These are phyloP conservation scores for Invenusta paracnida DNA, from an alignment of 2,888 invertebrate species.

Conservation along the genomic window DNA sequence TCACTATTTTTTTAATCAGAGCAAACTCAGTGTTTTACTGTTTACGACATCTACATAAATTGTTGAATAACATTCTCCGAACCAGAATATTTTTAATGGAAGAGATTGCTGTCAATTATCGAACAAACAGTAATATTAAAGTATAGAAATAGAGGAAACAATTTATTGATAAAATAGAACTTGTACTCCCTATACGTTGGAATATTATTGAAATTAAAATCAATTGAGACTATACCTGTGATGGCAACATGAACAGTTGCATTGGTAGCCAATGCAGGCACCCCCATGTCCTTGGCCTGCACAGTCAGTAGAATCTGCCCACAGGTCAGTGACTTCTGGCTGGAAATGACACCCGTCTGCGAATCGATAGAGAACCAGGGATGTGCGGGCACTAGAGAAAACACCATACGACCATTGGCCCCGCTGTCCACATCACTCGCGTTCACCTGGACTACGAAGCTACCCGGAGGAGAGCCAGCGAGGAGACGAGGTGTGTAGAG, in stretches of 20 bases:
- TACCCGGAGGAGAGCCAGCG: neutral
- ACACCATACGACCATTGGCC: neutral
- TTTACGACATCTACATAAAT: no score
- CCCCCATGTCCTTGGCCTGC: neutral
- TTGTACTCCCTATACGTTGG: no score
- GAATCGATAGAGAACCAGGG: conserved; percentile 35
- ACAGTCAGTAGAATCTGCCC: neutral
- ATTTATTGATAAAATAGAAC: no score
- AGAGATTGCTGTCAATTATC: no score
- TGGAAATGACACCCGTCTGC: conserved; percentile 20
- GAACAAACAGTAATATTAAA: no score
- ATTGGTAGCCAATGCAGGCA: neutral
- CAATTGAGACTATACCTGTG: no score
- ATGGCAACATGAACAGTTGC: conserved; percentile 31
- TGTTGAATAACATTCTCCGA: no score
- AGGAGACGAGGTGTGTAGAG: neutral
- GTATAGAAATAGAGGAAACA: no score
- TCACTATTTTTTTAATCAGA: no score
- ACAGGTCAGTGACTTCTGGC: neutral
- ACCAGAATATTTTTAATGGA: no score
- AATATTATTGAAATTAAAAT: no score
- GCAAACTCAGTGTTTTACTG: no score
- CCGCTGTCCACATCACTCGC: conserved; percentile 5
- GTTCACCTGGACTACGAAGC: neutral
- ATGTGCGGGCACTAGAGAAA: neutral